phyloP scores from a whole-genome alignment of 2,888 invertebrate species.

The Syrphus vitripennis region DNA sequence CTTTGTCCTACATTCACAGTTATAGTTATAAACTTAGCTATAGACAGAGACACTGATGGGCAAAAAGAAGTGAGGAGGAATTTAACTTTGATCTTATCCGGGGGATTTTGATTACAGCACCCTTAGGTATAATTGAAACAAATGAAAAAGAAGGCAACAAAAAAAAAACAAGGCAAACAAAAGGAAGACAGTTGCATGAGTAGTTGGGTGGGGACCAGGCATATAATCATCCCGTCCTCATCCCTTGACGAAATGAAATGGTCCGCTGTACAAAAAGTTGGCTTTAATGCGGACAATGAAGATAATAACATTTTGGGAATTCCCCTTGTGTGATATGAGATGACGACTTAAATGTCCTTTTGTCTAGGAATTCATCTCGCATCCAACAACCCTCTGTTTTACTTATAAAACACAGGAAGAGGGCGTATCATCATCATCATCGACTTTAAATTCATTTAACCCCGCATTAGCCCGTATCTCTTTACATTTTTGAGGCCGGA shows the following conservation, averaged over 20 bases:
- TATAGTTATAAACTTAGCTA: not conserved
- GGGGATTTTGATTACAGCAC: slow-evolving; percentile 69
- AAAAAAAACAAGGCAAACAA: slow-evolving; percentile 44
- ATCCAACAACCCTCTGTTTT: not conserved
- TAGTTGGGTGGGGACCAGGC: not conserved
- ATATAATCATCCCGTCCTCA: slow-evolving; percentile 1
- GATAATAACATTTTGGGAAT: slow-evolving; percentile 43
- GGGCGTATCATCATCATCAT: too few relatives aligned
- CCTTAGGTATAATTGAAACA: slow-evolving; percentile 71
- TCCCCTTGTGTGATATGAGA: slow-evolving; percentile 20
- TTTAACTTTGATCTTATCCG: slow-evolving; percentile 68
- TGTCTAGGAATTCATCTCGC: slow-evolving; percentile 18
- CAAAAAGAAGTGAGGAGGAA: slow-evolving; percentile 42
- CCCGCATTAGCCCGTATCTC: slow-evolving; percentile 61
- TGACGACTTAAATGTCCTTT: slow-evolving; percentile 36
- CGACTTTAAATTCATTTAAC: slow-evolving; percentile 68
- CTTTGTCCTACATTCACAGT: slow-evolving; percentile 10
- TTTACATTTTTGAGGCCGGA: slow-evolving; percentile 4
- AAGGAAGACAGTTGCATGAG: not conserved
- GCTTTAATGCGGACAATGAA: slow-evolving; percentile 55
- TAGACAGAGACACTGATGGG: not conserved
- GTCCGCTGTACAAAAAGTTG: slow-evolving; percentile 17
- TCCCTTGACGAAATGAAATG: slow-evolving; percentile 35
- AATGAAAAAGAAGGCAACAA: slow-evolving; percentile 53
- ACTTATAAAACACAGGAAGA: too few relatives aligned